These are phyloP conservation scores for Drosophila heteroneura DNA, from an alignment of 2,888 invertebrate genomes.

Conservation along the genomic window DNA sequence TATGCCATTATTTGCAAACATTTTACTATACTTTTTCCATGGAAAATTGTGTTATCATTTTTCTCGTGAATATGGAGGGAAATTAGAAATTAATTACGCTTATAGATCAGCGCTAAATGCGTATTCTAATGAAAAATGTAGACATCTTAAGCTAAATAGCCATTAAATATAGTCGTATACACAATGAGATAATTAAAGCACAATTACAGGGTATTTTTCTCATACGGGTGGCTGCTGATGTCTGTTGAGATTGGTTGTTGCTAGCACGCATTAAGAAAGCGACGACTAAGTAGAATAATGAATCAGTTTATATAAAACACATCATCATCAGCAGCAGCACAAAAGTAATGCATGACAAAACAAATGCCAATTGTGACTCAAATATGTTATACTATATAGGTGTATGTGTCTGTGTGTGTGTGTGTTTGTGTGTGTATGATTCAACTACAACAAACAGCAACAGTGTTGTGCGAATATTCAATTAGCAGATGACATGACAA, in stretches of 20 bases:
- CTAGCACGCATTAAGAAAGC: constrained; percentile 34
- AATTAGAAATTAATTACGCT: neutral
- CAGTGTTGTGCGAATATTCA: constrained; percentile 52
- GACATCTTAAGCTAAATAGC: neutral
- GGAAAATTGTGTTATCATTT: neutral
- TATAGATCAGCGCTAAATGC: neutral
- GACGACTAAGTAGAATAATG: constrained; percentile 29
- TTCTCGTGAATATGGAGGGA: neutral
- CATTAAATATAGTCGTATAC: neutral
- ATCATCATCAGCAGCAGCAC: constrained; percentile 24
- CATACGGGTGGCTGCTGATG: neutral
- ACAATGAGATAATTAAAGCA: neutral
- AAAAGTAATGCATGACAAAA: constrained; percentile 49
- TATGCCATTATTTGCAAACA: neutral
- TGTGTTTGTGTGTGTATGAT: constrained; percentile 37
- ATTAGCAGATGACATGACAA: constrained; percentile 53
- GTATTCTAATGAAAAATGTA: neutral
- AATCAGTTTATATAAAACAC: constrained; percentile 38
- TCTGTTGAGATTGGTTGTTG: constrained; percentile 18
- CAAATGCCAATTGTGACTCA: constrained; percentile 67
- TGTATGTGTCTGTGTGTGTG: constrained; percentile 1
- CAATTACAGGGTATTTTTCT: constrained; percentile 6
- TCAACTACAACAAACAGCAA: constrained; percentile 48
- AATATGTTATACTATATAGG: constrained; percentile 8
- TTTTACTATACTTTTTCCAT: neutral